phyloP scores from a whole-genome alignment of 1,140 invertebrate genomes.

The Ceratina australensis region DNA sequence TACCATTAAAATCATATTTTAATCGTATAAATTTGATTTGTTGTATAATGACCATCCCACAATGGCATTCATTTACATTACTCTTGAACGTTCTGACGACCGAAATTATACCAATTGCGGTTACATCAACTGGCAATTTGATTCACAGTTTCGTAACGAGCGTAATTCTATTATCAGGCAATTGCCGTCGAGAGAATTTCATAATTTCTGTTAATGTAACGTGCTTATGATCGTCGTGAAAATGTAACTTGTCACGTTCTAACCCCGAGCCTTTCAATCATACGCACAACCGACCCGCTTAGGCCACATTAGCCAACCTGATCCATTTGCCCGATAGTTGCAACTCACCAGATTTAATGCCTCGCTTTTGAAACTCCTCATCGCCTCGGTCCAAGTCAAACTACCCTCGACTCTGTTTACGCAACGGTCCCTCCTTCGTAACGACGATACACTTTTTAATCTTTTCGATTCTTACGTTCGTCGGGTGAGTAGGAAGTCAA shows the following conservation, averaged over 20 bases:
- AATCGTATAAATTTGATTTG: too few species aligned
- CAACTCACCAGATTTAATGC: conserved; percentile 26
- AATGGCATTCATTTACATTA: too few species aligned
- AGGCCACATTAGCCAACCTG: conserved; percentile 10
- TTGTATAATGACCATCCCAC: too few species aligned
- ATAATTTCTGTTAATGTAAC: conserved; percentile 22
- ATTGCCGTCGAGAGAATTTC: not conserved
- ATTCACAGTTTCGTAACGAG: conserved; percentile 1
- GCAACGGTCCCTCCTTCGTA: not conserved
- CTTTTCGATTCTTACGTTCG: too few species aligned
- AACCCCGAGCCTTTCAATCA: conserved; percentile 23
- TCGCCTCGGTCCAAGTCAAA: not conserved
- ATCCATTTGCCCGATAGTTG: conserved; percentile 9
- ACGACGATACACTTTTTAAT: not conserved
- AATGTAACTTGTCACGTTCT: conserved; percentile 13
- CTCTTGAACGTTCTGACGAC: too few species aligned
- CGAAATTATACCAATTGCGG: too few species aligned
- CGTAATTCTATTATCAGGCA: not conserved
- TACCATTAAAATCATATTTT: too few species aligned
- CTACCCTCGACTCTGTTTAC: conserved; percentile 7
- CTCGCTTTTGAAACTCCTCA: conserved; percentile 1
- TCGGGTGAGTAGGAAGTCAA: too few species aligned
- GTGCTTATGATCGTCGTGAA: conserved; percentile 6
- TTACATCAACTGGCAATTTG: not conserved
- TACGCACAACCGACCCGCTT: not conserved